A percentile compares a stretch with the other conserved stretches of the same genome.
These are phyloP conservation scores for Silurus asotus DNA, from an alignment of 2,113 vertebrate species.

Conservation along the genomic window DNA sequence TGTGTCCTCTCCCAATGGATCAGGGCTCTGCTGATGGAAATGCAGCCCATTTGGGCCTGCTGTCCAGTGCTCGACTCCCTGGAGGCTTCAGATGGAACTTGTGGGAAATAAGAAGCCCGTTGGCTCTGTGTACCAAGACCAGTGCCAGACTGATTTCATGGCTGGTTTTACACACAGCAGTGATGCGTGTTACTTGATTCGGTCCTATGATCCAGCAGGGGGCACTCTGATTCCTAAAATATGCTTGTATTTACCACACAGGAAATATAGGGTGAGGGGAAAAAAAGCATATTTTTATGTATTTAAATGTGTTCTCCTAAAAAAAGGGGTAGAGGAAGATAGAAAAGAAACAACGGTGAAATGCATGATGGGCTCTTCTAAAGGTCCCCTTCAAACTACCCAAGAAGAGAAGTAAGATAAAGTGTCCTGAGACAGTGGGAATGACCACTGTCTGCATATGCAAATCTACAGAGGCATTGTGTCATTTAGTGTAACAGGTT, in stretches of 20 bases:
- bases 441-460: slow-evolving; percentile 4
- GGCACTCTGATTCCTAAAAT: slow-evolving; percentile 67
- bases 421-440: slow-evolving; percentile 43
- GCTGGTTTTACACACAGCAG: slow-evolving; percentile 64
- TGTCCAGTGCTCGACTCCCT: slow-evolving; percentile 41
- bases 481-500: slow-evolving; percentile 58
- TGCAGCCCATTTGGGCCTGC: slow-evolving; percentile 17
- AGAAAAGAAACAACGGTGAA: slow-evolving; percentile 26
- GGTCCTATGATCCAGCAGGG: slow-evolving; percentile 65
- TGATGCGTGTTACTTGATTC: slow-evolving; percentile 31
- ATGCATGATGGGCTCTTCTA: background rate
- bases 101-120: slow-evolving; percentile 41
- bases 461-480: slow-evolving; percentile 39
- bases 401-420: slow-evolving; percentile 48
- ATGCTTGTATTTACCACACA: background rate
- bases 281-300: slow-evolving; percentile 13
- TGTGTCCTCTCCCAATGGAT: slow-evolving; percentile 20
- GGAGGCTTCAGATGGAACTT: slow-evolving; percentile 45
- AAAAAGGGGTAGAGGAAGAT: slow-evolving; percentile 26
- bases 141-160: slow-evolving; percentile 75
- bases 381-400: slow-evolving; percentile 42
- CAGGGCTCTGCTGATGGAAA: slow-evolving; percentile 37
- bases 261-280: background rate
- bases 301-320: slow-evolving; percentile 7
- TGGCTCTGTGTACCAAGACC: slow-evolving; percentile 65